Base-by-base conservation (phyloP, 1,140 invertebrate species). In the Homarus americanus region DNA sequence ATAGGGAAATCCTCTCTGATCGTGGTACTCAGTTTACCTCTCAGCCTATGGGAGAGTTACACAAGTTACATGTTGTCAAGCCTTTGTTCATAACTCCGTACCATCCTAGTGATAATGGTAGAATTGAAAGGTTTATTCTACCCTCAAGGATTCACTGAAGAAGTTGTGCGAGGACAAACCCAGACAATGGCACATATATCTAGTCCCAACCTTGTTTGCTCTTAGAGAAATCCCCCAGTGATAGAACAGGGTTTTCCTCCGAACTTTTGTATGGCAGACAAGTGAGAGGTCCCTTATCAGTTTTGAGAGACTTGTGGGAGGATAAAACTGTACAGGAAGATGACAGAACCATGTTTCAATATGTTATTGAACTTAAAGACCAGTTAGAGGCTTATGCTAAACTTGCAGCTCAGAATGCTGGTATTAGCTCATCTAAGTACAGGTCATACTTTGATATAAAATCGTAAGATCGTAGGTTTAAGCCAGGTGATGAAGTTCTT, bases 131-230 rank as follows among this genome's bases (percentile, higher is more conserved):
- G n/a, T 7, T 44, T 4, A 38, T 66, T 4, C 44, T n/a, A 76
- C 44, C 10, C 41, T 87, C 4, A 76, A 87, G 32, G 38, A 49
- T 34, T 34, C n/a, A 15, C 75, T 87, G 4, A 28, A 40, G 20
- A 87, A 87, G 58, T 36, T 87, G 28, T 87, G 83, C 40, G 28
- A n/a, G 15, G 20, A 53, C 24, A 86, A 73, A 75, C 83, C 66
- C 7, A 73, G 36, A 20, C 73, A 79, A 24, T 87, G 49, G 44
- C 44, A 79, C 58, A 76, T 41, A 28, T 87, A 87, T 66, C 20
- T 87, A 36, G 20, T 32, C 12, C 10, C 32, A 28, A 38, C 75
- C 9, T 12, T 87, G 73, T 63, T 79, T 63, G 85, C 36, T 7
- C 0, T 86, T 7, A 82, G 40, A 44, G 79, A 82, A 82, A 53